Evolutionary conservation across 2,113 vertebrate species (phyloP).

Genomic region (Centropus unirufus): DNA sequence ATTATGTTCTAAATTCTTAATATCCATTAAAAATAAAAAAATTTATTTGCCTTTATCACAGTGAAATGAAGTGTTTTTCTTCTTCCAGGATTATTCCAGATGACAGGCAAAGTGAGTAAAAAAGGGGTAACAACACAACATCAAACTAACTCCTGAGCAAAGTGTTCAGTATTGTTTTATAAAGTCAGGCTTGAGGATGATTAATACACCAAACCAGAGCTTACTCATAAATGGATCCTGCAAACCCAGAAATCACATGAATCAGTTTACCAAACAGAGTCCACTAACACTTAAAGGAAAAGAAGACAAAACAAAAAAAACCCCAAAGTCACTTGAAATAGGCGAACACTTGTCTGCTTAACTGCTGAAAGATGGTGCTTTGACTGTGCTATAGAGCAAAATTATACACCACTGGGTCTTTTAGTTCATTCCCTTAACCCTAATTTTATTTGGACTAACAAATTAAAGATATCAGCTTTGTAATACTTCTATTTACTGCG

Average conservation of each 20-base stretch:
- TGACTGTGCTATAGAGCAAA: not conserved
- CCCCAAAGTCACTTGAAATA: not conserved
- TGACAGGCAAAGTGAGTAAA: not conserved
- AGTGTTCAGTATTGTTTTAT: not conserved
- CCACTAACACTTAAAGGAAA: not conserved
- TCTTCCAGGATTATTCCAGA: not conserved
- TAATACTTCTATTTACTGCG: not conserved
- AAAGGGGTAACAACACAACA: not conserved
- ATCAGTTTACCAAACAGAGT: not conserved
- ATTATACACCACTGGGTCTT: not conserved
- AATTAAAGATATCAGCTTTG: not conserved
- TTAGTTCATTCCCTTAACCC: not conserved
- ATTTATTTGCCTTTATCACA: not conserved
- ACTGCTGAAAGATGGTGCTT: not conserved
- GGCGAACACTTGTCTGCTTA: not conserved
- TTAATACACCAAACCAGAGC: not conserved
- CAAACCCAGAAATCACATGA: not conserved
- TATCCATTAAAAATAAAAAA: not conserved
- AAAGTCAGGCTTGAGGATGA: not conserved
- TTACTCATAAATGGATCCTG: not conserved
- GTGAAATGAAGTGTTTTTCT: not conserved
- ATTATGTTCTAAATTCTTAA: not conserved
- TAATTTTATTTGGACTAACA: not conserved
- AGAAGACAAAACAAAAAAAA: not conserved
- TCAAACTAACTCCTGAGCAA: not conserved